A percentile compares a stretch with the other conserved stretches of the same genome.
Evolutionary conservation across 2,113 vertebrate species (phyloP).

Genomic region (Sceloporus tristichus): DNA sequence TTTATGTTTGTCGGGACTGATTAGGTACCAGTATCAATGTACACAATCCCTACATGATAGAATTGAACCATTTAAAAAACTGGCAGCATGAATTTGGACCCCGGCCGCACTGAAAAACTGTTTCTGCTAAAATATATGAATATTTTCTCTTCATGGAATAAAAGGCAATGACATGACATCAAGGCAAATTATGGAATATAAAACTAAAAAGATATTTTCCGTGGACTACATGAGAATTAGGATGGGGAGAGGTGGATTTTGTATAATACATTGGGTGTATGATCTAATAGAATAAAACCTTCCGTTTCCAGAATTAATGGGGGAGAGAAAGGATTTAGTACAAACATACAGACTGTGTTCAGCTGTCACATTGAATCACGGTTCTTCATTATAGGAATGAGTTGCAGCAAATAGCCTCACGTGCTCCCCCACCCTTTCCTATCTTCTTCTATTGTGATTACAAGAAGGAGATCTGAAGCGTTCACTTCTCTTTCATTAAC

Average conservation of each 20-base stretch:
- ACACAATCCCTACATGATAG: background rate
- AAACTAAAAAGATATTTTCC: background rate
- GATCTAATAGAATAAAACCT: no score
- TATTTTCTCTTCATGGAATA: background rate
- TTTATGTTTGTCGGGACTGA: background rate
- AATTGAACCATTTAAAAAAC: background rate
- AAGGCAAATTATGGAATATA: background rate
- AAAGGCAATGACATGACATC: background rate
- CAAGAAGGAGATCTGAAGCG: no score
- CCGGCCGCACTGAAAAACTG: background rate
- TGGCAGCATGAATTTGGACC: background rate
- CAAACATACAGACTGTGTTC: background rate
- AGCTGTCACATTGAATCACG: background rate
- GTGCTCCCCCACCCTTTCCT: no score
- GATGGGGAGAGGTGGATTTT: no score
- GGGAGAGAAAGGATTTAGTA: background rate
- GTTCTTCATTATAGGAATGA: background rate
- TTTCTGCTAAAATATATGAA: background rate
- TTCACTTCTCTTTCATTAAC: no score
- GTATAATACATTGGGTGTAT: no score
- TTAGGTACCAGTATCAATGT: background rate
- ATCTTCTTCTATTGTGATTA: no score
- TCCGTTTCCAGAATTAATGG: no score
- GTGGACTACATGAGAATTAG: background rate
- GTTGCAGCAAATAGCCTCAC: background rate